Evolutionary conservation across 2,113 vertebrate species (phyloP), one percentile per base, ranked within the genome.

Genomic region (Heteronetta atricapilla): DNA sequence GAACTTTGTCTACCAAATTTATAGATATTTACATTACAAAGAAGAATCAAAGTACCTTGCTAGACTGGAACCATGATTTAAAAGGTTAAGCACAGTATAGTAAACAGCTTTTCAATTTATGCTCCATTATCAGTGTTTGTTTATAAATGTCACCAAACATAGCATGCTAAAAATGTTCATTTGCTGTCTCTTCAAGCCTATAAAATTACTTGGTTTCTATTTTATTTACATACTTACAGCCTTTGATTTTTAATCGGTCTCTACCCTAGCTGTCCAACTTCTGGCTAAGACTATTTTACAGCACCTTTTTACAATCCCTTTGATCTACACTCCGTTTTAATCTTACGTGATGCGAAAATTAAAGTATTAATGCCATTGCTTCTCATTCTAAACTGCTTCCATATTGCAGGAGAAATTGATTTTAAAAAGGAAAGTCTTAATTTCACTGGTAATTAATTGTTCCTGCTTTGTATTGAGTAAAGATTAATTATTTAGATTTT

Each of bases 71-170:
- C n/a, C 53, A 90, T 34, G 53, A 72, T 91, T 88, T 94, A 88
- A 94, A 91, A 89, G 70, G 46, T 82, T 94, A 64, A 88, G 33
- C 42, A 42, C 28, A 53, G 66, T 50, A 58, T n/a, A 82, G 79
- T 95, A 88, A 95, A 89, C 85, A 94, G 36, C 26, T 63, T 95
- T 90, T 91, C 77, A 94, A 31, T 91, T 89, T 93, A 58, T 95
- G 62, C 10, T 67, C 77, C 82, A 80, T 94, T 94, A 87, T 86
- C 48, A 63, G 79, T 91, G 59, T 91, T 93, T 91, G 87, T 94
- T 94, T 94, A 86, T 92, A 88, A 90, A 62, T 84, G 83, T 85
- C 80, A 90, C 53, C 66, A 91, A 86, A 52, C 79, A 92, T n/a
- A 82, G 33, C 44, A 74, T 83, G 64, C 76, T 87, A 53, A 86